Evolutionary conservation across 2,113 vertebrate genomes (phyloP).

Genomic region (Mesitornis unicolor): DNA sequence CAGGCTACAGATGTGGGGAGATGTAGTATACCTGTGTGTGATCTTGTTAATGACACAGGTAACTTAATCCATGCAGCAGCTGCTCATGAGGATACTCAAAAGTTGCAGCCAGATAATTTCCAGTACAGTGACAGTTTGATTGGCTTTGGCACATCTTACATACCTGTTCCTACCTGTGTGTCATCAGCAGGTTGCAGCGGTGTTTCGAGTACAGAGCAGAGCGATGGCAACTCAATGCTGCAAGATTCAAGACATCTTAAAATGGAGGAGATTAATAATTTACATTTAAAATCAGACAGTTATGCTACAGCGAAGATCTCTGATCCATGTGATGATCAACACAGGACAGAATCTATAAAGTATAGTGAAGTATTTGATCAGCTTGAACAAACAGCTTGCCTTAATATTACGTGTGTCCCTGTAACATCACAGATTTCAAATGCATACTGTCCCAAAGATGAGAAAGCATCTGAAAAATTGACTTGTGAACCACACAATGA

Average conservation of each 20-base stretch:
- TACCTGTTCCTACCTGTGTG: slow-evolving; percentile 3
- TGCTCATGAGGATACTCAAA: slow-evolving; percentile 73
- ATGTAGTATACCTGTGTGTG: slow-evolving; percentile 85
- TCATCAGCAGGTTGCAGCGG: background rate
- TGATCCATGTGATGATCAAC: background rate
- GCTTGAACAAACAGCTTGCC: background rate
- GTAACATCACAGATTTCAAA: background rate
- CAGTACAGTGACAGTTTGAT: slow-evolving; percentile 68
- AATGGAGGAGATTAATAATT: slow-evolving; percentile 41
- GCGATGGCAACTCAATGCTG: background rate
- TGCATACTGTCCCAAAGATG: slow-evolving; percentile 28
- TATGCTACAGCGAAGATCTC: background rate
- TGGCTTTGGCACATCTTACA: slow-evolving; percentile 72
- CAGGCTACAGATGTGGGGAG: slow-evolving; percentile 75
- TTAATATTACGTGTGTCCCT: background rate
- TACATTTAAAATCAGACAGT: background rate
- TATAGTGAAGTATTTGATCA: background rate
- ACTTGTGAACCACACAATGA: background rate
- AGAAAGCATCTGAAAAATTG: background rate
- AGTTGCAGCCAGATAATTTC: slow-evolving; percentile 70
- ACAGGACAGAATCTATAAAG: background rate
- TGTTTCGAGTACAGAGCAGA: background rate
- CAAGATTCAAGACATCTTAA: slow-evolving; percentile 4
- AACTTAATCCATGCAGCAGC: slow-evolving; percentile 71
- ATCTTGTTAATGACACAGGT: slow-evolving; percentile 88